A percentile compares a stretch with the other conserved stretches of the same genome.
Evolutionary conservation across 2,888 invertebrate species (phyloP).

Genomic region (Hydrotaea cyrtoneurina): DNA sequence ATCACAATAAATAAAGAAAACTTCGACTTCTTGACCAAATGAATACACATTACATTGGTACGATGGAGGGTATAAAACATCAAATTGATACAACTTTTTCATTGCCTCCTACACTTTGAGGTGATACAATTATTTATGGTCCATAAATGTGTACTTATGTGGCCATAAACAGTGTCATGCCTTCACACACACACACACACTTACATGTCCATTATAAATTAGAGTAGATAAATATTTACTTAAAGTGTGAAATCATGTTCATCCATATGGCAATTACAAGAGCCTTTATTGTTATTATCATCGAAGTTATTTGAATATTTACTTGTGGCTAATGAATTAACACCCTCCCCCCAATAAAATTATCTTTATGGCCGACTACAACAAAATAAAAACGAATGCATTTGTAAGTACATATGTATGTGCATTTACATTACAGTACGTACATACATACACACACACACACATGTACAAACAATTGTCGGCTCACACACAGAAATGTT

Average conservation of each 20-base stretch:
- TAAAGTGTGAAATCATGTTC: slow-evolving; percentile 36
- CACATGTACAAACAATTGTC: slow-evolving; percentile 1
- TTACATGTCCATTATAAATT: background rate
- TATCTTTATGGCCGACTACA: slow-evolving; percentile 14
- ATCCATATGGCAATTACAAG: slow-evolving; percentile 3
- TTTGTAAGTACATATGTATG: background rate
- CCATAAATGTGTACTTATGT: background rate
- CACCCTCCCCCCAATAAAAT: slow-evolving; percentile 36
- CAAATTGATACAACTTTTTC: too few relatives aligned
- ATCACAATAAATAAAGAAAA: too few relatives aligned
- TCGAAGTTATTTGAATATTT: slow-evolving; percentile 35
- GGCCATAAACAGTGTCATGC: background rate
- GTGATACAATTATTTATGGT: background rate
- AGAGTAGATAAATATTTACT: slow-evolving; percentile 24
- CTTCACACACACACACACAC: background rate
- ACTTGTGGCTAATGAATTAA: slow-evolving; percentile 10
- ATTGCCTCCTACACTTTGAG: background rate
- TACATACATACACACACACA: background rate
- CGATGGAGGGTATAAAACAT: too few relatives aligned
- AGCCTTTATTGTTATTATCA: background rate
- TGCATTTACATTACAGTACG: slow-evolving; percentile 1
- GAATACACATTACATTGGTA: too few relatives aligned
- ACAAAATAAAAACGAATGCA: background rate
- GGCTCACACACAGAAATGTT: background rate
- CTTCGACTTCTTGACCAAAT: too few relatives aligned